These are phyloP conservation scores for Drosophila longiperda DNA, from an alignment of 2,888 invertebrate species.

Conservation along the genomic window DNA sequence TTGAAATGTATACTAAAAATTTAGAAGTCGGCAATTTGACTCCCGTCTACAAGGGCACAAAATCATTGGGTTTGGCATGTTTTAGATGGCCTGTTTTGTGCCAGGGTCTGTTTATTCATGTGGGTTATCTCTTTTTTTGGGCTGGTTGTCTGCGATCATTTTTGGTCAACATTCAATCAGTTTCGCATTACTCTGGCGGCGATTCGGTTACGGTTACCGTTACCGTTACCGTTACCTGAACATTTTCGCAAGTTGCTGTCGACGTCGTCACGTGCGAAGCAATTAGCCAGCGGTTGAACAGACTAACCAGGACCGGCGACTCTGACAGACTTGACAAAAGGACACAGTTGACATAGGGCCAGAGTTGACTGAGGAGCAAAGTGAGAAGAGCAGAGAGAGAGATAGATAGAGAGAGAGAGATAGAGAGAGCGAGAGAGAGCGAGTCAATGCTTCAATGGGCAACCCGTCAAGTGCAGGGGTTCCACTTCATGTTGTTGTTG, in stretches of 20 bases:
- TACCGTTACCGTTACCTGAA: conserved; percentile 43
- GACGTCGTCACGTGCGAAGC: conserved; percentile 51
- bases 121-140: not conserved
- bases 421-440: conserved; percentile 10
- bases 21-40: not conserved
- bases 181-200: conserved; percentile 57
- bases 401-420: not conserved
- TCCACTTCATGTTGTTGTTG: conserved; percentile 17
- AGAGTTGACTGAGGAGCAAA: not conserved
- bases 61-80: not conserved
- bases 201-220: conserved; percentile 41
- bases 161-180: conserved; percentile 52
- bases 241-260: conserved; percentile 7
- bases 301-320: conserved; percentile 19
- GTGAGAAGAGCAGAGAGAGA: conserved; percentile 2
- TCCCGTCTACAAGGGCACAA: not conserved
- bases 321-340: not conserved
- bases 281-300: conserved; percentile 46
- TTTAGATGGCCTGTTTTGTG: not conserved
- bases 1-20: not conserved
- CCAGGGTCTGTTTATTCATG: not conserved
- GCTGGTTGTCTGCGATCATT: conserved; percentile 27
- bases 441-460: conserved; percentile 50
- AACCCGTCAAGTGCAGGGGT: conserved; percentile 50
- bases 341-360: not conserved